Evolutionary conservation across 2,888 invertebrate genomes (phyloP), one percentile per base, ranked within the genome.

Genomic region (Sceliomorpha sp.): DNA sequence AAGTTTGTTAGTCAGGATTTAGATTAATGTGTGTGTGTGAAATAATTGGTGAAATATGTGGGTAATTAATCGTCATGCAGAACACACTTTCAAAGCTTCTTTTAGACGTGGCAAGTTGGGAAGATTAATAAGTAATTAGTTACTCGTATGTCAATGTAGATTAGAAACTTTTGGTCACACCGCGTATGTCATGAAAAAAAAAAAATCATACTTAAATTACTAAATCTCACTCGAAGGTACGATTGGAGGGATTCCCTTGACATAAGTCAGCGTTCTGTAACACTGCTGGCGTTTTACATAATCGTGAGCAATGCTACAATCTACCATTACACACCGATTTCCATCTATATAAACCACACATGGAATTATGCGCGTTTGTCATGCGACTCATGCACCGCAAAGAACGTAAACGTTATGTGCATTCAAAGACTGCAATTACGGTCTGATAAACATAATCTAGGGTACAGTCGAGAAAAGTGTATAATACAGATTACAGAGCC

Each of bases 221-320:
- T 44, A 58, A 66, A 51, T 13, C 15, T 58, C 50, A 66, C 32
- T 14, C 29, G 17, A 64, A 37, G 50, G 51, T 51, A 50, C 58
- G 44, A 58, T 51, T 64, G 58, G 56, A 66, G 58, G 51, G 58
- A 66, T 58, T 56, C 58, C 45, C 51, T 51, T 34, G 31, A 37
- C 44, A 62, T 34, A 60, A 56, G 48, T 55, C 50, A 51, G 62
- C 56, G 62, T 51, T 62, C 48, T 58, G 47, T 58, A 53, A 69
- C 62, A 51, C 56, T 62, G 48, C 37, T 32, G n/a, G 40, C 47
- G 29, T 29, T 64, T 58, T 63, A 58, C 34, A 47, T 58, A 59
- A 63, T 44, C 36, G 29, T 59, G 55, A 55, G 55, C 59, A 64
- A 58, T 40, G 32, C 40, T 55, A 51, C 40, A 9, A 15, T 45